Evolutionary conservation across 2,113 vertebrate species (phyloP).

Genomic region (Vulpes lagopus): DNA sequence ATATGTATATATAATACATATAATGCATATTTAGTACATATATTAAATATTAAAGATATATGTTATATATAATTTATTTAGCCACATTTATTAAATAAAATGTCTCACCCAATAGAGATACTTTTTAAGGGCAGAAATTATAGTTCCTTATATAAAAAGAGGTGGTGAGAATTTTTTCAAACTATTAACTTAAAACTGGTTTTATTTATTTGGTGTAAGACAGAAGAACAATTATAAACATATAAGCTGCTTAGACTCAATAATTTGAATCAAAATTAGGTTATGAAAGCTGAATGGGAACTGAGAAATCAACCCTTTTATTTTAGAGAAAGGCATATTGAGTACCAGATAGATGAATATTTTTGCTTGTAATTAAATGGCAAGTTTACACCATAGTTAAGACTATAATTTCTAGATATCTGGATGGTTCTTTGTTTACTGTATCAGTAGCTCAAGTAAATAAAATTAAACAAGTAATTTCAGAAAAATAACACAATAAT

Average conservation of each 20-base stretch:
- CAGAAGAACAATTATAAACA: neutral
- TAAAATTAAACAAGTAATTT: neutral
- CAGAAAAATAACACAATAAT: neutral
- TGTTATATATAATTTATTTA: neutral
- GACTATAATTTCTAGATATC: neutral
- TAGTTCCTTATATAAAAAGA: neutral
- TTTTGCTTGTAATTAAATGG: neutral
- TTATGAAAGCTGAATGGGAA: neutral
- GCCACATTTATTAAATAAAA: neutral
- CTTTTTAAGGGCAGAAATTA: neutral
- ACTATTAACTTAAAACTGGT: neutral
- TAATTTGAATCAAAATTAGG: neutral
- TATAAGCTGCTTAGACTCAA: neutral
- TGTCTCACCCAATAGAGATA: neutral
- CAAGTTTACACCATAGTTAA: neutral
- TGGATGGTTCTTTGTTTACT: neutral
- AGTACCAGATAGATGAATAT: neutral
- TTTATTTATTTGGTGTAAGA: neutral
- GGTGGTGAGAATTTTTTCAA: neutral
- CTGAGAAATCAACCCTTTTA: neutral
- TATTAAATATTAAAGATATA: neutral
- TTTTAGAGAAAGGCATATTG: neutral
- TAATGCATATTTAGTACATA: neutral
- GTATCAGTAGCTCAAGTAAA: neutral
- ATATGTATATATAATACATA: neutral